phyloP scores from a whole-genome alignment of 2,888 invertebrate species.

The Tinea semifulvella region DNA sequence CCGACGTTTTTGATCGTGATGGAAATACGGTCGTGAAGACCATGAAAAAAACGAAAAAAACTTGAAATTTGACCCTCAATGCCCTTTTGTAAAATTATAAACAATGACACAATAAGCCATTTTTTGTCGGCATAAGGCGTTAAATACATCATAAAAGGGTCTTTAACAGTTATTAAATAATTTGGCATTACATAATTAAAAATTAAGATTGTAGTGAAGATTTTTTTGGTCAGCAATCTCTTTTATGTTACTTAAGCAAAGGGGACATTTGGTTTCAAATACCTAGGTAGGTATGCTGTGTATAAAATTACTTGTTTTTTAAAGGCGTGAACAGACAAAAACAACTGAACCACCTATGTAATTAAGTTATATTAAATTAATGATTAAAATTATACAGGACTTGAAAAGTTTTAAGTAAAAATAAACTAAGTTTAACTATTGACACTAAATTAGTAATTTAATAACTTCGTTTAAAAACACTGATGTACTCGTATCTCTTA shows the following conservation, averaged over 20 bases:
- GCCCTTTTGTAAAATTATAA: neutral
- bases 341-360: no score
- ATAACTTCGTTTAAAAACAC: no score
- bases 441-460: no score
- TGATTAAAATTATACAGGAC: no score
- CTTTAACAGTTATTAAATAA: conserved; percentile 32
- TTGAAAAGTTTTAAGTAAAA: no score
- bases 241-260: conserved; percentile 24
- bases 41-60: neutral
- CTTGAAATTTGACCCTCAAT: neutral
- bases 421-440: no score
- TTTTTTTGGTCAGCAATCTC: conserved; percentile 24
- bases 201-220: conserved; percentile 37
- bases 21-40: no score
- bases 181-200: conserved; percentile 44
- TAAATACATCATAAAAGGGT: conserved; percentile 40
- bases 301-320: conserved; percentile 4
- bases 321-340: neutral
- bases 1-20: no score
- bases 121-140: conserved; percentile 32
- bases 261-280: conserved; percentile 11
- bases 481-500: no score
- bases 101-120: neutral
- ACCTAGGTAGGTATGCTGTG: neutral
- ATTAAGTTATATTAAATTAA: no score